Evolutionary conservation across 2,888 invertebrate genomes (phyloP), one percentile per base, ranked within the genome.

Genomic region (Microctonus hyperodae): DNA sequence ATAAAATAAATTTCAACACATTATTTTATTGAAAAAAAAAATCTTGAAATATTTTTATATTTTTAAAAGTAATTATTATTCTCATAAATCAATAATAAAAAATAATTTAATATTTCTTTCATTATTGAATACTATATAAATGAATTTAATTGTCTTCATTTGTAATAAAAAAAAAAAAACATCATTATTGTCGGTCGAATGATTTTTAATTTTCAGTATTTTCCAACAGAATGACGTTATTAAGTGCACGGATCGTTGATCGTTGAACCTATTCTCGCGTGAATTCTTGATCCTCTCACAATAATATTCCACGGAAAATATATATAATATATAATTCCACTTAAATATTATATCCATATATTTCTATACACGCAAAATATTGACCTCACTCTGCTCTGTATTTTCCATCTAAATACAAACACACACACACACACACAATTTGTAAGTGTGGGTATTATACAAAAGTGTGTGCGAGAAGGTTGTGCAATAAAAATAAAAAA

Each of bases 161-260:
- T 56, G 7, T 56, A n/a, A 28, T n/a, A 22, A 44, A 22, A 35
- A 33, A 57, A 22, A 33, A 56, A 9, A 50, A 50, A 51, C n/a
- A 50, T 28, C 20, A 10, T 66, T 55, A 56, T 58, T n/a, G 57
- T 64, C 64, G 70, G 69, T 69, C 65, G 61, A 68, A 67, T 67
- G 56, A 69, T 51, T 70, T 72, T 70, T 65, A 72, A 72, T 72
- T 72, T 65, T 58, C 65, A 64, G 68, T 59, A 65, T 71, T 71
- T 70, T 33, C 66, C 55, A 48, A 53, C 63, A 64, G 66, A 71
- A 71, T 69, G 65, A 67, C 65, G 64, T 67, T 70, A 72, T 71
- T 71, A n/a, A 50, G 35, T 61, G 72, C 67, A 71, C 66, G 72
- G 71, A 71, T 70, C 71, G 66, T 67, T 69, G 67, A 64, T 56